Percentiles rank a stretch among this genome's conserved stretches.
These are phyloP conservation scores for Gopherus flavomarginatus DNA, from an alignment of 2,113 vertebrate genomes.

Conservation along the genomic window DNA sequence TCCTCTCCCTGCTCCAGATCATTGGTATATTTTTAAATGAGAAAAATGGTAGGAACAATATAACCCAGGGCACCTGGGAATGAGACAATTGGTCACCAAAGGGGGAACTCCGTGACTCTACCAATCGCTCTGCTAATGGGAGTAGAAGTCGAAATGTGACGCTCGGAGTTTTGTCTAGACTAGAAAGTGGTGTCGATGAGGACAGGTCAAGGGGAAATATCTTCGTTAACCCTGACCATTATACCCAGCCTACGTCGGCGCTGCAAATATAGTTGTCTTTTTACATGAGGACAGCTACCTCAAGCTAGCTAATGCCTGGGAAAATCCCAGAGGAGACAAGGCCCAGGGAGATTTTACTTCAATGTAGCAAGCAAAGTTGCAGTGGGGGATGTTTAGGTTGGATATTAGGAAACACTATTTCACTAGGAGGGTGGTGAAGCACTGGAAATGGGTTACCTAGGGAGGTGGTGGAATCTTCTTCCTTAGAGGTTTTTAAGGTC, in stretches of 20 bases:
- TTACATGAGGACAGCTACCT: too few relatives aligned
- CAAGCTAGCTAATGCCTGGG: too few relatives aligned
- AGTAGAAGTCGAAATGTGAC: neutral
- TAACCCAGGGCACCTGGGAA: neutral
- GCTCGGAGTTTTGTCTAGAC: neutral
- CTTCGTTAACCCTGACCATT: neutral
- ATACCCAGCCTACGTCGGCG: neutral
- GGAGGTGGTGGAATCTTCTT: too few relatives aligned
- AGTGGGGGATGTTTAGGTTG: too few relatives aligned
- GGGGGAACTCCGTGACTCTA: neutral
- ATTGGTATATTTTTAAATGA: neutral
- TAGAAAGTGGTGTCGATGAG: neutral
- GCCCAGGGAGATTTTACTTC: neutral
- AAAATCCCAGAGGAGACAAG: neutral
- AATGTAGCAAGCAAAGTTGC: neutral
- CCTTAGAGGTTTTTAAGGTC: too few relatives aligned
- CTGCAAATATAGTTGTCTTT: too few relatives aligned
- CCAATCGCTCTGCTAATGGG: neutral
- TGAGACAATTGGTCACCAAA: neutral
- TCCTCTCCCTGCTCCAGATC: neutral
- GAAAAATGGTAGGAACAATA: neutral
- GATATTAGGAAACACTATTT: too few relatives aligned
- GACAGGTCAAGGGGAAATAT: neutral
- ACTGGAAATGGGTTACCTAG: too few relatives aligned
- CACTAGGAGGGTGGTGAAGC: too few relatives aligned